Conservation (phyloP, 2,888 invertebrate genomes). For the Conus canariensis region DNA sequence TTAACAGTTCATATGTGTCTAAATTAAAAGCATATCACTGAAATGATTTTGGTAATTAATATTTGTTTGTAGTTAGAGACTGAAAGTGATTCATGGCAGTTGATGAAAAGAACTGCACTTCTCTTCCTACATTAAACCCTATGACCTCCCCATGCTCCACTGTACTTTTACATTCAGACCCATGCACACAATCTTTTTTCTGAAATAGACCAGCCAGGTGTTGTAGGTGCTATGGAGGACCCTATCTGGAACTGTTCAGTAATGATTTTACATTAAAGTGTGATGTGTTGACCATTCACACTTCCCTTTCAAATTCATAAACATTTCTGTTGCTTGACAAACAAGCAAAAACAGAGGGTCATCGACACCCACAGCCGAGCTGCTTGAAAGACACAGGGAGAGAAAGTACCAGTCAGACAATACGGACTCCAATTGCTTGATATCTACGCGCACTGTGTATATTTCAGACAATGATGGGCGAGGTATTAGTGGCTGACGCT, state of each 20-base stretch:
- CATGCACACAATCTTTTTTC: neutral
- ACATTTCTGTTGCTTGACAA: constrained; percentile 6
- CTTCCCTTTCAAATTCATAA: neutral
- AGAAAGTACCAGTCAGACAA: constrained; percentile 11
- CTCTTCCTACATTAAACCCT: too few species aligned
- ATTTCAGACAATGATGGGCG: constrained; percentile 25
- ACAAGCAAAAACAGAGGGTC: neutral
- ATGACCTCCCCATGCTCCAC: too few species aligned
- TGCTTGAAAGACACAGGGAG: constrained; percentile 2
- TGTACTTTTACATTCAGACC: neutral
- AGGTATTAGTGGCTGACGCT: constrained; percentile 36
- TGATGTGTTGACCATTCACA: neutral
- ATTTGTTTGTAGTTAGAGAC: too few species aligned
- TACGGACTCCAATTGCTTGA: constrained; percentile 37
- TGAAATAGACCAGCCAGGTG: too few species aligned
- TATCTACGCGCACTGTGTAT: constrained; percentile 34
- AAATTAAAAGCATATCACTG: too few species aligned
- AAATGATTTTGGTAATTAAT: too few species aligned
- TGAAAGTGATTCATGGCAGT: too few species aligned
- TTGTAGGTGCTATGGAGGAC: too few species aligned
- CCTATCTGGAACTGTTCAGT: neutral
- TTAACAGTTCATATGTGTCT: too few species aligned
- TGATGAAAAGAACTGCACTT: too few species aligned
- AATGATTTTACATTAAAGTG: constrained; percentile 45
- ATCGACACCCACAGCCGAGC: neutral